These are phyloP conservation scores for Cryptophagus acutangulus DNA, from an alignment of 2,888 invertebrate genomes.

Conservation along the genomic window DNA sequence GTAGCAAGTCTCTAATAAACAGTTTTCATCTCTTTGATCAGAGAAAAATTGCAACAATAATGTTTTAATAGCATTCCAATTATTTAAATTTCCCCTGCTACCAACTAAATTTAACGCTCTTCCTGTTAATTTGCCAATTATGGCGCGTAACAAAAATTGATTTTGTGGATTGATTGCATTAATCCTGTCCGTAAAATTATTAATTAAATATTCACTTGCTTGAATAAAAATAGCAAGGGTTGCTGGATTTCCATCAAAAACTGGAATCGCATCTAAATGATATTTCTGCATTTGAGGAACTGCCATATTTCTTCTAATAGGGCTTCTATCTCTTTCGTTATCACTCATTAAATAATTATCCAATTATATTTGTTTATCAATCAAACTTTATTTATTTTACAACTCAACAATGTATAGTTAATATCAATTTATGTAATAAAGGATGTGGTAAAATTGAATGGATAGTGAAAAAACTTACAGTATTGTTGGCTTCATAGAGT, in stretches of 20 bases:
- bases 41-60: slow-evolving; percentile 5
- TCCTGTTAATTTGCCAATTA: slow-evolving; percentile 1
- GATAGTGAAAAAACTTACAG: too few species aligned
- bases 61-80: slow-evolving; percentile 4
- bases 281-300: slow-evolving; percentile 4
- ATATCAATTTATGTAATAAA: too few species aligned
- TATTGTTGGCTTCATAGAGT: too few species aligned
- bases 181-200: background rate
- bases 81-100: slow-evolving; percentile 2
- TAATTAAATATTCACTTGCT: slow-evolving; percentile 4
- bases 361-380: too few species aligned
- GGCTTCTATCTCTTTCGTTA: too few species aligned
- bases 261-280: background rate
- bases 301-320: too few species aligned
- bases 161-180: slow-evolving; percentile 1
- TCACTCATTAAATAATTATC: too few species aligned
- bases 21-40: slow-evolving; percentile 3
- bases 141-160: slow-evolving; percentile 1
- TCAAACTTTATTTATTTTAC: too few species aligned
- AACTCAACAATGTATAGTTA: too few species aligned
- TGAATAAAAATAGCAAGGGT: slow-evolving; percentile 5
- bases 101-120: slow-evolving; percentile 2
- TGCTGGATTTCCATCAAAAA: slow-evolving; percentile 2
- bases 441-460: too few species aligned
- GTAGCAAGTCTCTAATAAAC: slow-evolving; percentile 3